A percentile compares a stretch with the other conserved stretches of the same genome.
These are phyloP conservation scores for Xiphias gladius DNA, from an alignment of 2,113 vertebrate genomes.

Conservation along the genomic window DNA sequence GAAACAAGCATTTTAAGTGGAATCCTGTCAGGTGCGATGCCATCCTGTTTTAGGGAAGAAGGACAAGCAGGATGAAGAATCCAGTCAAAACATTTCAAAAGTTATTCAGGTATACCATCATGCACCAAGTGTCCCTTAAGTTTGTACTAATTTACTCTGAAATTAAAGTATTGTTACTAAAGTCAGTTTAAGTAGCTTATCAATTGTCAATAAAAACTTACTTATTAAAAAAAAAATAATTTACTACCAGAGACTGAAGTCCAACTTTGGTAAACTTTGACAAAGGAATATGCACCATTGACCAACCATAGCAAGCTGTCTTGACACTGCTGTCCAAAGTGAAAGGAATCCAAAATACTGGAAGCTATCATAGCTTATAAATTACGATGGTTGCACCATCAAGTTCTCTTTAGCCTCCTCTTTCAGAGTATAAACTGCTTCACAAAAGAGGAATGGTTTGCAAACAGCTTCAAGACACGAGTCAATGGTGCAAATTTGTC, in stretches of 20 bases:
- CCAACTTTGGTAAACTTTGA: not conserved
- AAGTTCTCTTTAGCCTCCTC: not conserved
- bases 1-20: not conserved
- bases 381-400: not conserved
- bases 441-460: no score
- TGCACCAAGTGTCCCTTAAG: not conserved
- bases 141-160: not conserved
- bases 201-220: not conserved
- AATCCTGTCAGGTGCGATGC: conserved; percentile 58
- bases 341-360: not conserved
- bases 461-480: no score
- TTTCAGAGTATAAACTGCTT: not conserved
- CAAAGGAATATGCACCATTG: not conserved
- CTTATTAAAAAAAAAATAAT: no score
- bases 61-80: conserved; percentile 34
- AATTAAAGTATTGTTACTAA: not conserved
- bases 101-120: not conserved
- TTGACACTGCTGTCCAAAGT: not conserved
- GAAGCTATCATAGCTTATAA: not conserved
- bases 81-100: not conserved
- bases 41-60: conserved; percentile 29
- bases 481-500: no score
- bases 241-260: not conserved
- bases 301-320: not conserved
- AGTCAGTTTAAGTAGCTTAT: not conserved